These are phyloP conservation scores for Tetramorium parvispinum DNA, from an alignment of 1,140 invertebrate genomes.

Conservation along the genomic window DNA sequence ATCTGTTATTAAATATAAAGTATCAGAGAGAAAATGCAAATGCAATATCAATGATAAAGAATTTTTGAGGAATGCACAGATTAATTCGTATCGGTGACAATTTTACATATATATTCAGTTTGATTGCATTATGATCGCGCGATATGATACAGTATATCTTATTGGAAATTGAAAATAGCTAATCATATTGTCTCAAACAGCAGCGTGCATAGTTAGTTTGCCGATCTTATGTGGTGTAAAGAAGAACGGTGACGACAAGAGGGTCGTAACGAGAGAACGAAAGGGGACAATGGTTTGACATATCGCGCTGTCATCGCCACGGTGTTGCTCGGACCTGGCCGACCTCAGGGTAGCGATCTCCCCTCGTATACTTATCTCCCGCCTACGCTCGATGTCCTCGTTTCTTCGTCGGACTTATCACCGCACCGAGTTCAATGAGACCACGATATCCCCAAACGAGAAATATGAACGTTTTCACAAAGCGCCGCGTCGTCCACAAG, in stretches of 20 bases:
- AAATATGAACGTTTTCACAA: conserved; percentile 67
- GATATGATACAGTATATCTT: background rate
- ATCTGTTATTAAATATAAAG: background rate
- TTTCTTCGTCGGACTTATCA: conserved; percentile 71
- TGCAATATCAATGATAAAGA: background rate
- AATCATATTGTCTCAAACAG: conserved; percentile 35
- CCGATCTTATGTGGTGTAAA: conserved; percentile 61
- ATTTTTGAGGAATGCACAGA: background rate
- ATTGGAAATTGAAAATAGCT: conserved; percentile 1
- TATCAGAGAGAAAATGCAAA: too few relatives aligned
- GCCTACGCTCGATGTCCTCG: conserved; percentile 60
- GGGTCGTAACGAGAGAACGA: conserved; percentile 58
- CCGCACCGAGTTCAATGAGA: conserved; percentile 65
- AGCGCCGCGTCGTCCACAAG: conserved; percentile 8
- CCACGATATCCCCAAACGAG: conserved; percentile 64
- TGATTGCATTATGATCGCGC: background rate
- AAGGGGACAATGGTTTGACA: conserved; percentile 79
- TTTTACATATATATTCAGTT: background rate
- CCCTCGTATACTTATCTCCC: conserved; percentile 70
- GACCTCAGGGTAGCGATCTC: conserved; percentile 36
- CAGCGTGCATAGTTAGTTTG: conserved; percentile 29
- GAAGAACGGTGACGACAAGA: conserved; percentile 69
- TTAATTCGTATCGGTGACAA: background rate
- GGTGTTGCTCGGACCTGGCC: conserved; percentile 65
- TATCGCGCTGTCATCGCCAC: conserved; percentile 80